Evolutionary conservation across 2,888 invertebrate species (phyloP), one percentile per base, ranked within the genome.

Genomic region (Chamaedrilus cognettii): DNA sequence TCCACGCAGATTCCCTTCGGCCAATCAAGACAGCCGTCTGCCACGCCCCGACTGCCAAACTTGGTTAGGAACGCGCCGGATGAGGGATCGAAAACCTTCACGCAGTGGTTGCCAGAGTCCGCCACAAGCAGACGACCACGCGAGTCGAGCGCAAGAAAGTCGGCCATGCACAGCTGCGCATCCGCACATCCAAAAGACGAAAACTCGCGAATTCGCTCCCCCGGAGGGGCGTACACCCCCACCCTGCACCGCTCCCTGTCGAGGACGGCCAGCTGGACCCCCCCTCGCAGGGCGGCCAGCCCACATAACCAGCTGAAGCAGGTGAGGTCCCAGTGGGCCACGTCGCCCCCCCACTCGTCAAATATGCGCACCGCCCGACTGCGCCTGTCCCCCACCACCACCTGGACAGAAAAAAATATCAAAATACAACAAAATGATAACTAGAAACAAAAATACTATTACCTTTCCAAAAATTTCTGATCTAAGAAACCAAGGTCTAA

Each of bases 1-100:
- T 72, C 72, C 23, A 70, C 59, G 34, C 66, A 64, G n/a, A 72
- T 55, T 23, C 72, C 69, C 31, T 72, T 72, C 26, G 72, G 72
- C 72, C 72, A 72, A n/a, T 62, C 61, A 52, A 72, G 28, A 52
- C 68, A 60, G 2, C 11, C 72, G 67, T 42, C 64, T 42, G 28
- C 60, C 32, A 28, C 31, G 5, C 72, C 72, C 5, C 70, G 64
- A 11, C 33, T 56, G n/a, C 67, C 70, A 51, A 71, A 65, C 34
- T 60, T 69, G 2, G 7, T 11, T 11, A 72, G 28, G 23, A 67
- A 66, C n/a, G 55, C 32, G 4, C 72, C 72, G 2, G 55, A 19
- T 5, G 62, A n/a, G 4, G 69, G 4, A 60, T 69, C 66, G 60
- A 71, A 72, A 11, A 69, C 57, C 55, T 72, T 72, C 34, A 72